Percentiles rank a stretch among this genome's conserved stretches.
phyloP scores from a whole-genome alignment of 2,113 vertebrate species.

The Dasyurus viverrinus region DNA sequence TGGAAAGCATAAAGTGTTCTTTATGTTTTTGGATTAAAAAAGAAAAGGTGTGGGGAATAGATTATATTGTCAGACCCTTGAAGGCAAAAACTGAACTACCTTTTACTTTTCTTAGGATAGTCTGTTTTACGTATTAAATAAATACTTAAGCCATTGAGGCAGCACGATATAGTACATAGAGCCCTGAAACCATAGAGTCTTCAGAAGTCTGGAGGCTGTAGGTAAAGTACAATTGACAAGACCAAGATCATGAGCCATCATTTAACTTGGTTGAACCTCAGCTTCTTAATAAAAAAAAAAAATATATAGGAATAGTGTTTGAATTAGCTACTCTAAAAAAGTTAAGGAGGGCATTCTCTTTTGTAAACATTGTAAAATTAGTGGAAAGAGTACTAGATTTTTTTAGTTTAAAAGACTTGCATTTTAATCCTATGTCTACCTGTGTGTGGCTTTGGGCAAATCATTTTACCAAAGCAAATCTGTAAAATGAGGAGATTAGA shows the following conservation, averaged over 20 bases:
- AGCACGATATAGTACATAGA: neutral
- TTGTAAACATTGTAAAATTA: neutral
- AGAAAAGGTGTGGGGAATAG: conserved; percentile 23
- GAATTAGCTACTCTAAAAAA: neutral
- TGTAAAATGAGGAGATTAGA: neutral
- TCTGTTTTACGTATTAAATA: neutral
- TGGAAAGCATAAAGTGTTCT: neutral
- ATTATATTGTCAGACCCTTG: neutral
- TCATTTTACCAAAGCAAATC: neutral
- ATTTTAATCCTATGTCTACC: neutral
- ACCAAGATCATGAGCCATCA: neutral
- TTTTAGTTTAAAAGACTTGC: neutral
- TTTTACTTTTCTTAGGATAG: neutral
- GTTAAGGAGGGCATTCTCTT: neutral
- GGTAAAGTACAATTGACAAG: neutral
- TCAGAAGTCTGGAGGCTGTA: neutral
- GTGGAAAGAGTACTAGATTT: neutral
- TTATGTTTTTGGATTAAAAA: neutral
- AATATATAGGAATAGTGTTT: neutral
- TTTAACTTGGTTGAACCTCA: neutral
- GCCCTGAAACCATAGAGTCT: neutral
- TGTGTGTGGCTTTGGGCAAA: neutral
- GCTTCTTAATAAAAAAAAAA: neutral
- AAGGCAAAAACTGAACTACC: neutral
- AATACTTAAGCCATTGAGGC: neutral